phyloP scores from a whole-genome alignment of 2,797 vertebrate genomes.

The Poliocrania exsul region DNA sequence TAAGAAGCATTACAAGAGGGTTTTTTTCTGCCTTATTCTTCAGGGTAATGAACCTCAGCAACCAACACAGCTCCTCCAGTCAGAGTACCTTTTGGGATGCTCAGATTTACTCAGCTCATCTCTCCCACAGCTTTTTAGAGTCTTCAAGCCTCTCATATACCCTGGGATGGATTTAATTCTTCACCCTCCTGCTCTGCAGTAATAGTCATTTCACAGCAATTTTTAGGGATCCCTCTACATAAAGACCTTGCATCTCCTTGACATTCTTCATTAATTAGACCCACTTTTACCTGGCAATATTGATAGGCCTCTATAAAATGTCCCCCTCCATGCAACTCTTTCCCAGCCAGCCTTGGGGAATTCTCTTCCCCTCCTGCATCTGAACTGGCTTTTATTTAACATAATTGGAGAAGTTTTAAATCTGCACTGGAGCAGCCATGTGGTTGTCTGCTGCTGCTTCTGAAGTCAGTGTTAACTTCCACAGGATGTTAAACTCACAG shows the following conservation, averaged over 20 bases:
- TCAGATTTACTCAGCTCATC: not conserved
- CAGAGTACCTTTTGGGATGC: not conserved
- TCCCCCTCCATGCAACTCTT: not conserved
- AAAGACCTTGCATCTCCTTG: not conserved
- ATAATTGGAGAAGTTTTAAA: not conserved
- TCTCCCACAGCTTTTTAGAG: not conserved
- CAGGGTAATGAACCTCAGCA: not conserved
- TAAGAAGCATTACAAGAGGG: not conserved
- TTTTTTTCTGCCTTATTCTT: not conserved
- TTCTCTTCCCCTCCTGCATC: not conserved
- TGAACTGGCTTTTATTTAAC: constrained; percentile 10
- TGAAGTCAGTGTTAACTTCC: constrained; percentile 50
- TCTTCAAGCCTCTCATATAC: not conserved
- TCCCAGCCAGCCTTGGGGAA: not conserved
- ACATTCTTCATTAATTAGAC: not conserved
- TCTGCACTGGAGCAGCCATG: constrained; percentile 16
- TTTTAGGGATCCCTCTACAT: not conserved
- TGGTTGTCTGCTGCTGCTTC: constrained; percentile 53
- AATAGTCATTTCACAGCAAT: not conserved
- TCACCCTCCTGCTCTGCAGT: not conserved
- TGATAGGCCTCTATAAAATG: not conserved
- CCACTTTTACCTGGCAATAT: not conserved
- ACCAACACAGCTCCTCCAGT: not conserved
- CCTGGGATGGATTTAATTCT: not conserved
- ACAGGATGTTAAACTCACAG: constrained; percentile 56